phyloP scores from a whole-genome alignment of 53 echinoderm and acorn worm species.

The Hippasteria phrygiana region DNA sequence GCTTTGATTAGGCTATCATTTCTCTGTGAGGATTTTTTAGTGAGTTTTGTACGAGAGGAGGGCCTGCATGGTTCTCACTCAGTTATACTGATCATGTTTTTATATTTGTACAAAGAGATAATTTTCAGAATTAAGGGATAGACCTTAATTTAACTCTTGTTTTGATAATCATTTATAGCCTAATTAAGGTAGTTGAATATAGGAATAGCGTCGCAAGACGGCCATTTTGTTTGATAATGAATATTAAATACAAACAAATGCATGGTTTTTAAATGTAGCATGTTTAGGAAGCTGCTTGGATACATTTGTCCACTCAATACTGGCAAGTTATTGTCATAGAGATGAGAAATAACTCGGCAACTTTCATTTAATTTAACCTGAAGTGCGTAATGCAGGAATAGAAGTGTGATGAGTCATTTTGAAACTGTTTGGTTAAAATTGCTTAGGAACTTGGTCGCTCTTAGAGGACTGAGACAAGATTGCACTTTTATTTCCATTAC shows the following conservation, averaged over 20 bases:
- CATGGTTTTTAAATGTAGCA: conserved; percentile 5
- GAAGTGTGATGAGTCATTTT: too few species aligned
- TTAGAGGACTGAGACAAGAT: too few species aligned
- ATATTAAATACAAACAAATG: background rate
- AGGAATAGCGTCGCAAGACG: background rate
- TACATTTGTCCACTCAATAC: too few species aligned
- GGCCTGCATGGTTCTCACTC: background rate
- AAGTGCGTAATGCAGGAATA: too few species aligned
- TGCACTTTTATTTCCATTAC: too few species aligned
- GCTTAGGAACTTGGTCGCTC: too few species aligned
- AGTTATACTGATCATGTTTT: conserved; percentile 11
- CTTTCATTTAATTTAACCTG: too few species aligned
- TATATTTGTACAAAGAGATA: conserved; percentile 50
- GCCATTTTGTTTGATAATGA: background rate
- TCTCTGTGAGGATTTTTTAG: background rate
- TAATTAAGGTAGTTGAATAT: conserved; percentile 27
- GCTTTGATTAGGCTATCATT: background rate
- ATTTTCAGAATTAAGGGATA: conserved; percentile 21
- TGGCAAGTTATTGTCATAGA: too few species aligned
- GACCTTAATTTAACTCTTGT: background rate
- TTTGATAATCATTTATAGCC: conserved; percentile 56
- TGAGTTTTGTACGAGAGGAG: conserved; percentile 3
- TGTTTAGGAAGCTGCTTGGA: background rate
- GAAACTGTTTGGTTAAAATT: too few species aligned
- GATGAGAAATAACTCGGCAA: too few species aligned